These are phyloP conservation scores for Cheilosia soror DNA, from an alignment of 2,888 invertebrate species.

Conservation along the genomic window DNA sequence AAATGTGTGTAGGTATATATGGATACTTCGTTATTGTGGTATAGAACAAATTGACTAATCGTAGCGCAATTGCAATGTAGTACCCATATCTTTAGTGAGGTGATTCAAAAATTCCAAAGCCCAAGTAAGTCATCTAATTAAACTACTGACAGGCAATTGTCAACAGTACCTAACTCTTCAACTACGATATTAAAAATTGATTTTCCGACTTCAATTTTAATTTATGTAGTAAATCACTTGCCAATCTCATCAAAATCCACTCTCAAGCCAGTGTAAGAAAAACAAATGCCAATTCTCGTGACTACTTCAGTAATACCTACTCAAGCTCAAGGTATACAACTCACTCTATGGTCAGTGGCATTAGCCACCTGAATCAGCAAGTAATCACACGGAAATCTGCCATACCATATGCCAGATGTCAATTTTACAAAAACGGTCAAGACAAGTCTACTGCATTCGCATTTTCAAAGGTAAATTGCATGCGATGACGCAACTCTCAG, in stretches of 20 bases:
- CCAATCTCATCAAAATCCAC: conserved; percentile 13
- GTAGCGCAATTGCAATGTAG: too few relatives aligned
- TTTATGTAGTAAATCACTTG: background rate
- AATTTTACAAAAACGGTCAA: conserved; percentile 69
- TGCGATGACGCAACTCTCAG: conserved; percentile 42
- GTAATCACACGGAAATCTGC: conserved; percentile 67
- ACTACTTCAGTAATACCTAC: background rate
- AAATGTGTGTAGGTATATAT: too few relatives aligned
- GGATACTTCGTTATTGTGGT: too few relatives aligned
- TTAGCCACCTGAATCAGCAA: conserved; percentile 46
- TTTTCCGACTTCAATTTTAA: background rate
- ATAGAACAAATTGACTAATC: too few relatives aligned
- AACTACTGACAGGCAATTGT: background rate
- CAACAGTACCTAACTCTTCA: background rate
- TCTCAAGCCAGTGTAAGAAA: background rate
- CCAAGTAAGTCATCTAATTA: too few relatives aligned
- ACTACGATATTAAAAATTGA: background rate
- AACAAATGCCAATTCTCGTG: too few relatives aligned
- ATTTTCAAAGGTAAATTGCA: conserved; percentile 45
- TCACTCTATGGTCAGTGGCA: conserved; percentile 39
- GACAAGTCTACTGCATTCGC: conserved; percentile 55
- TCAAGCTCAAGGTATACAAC: conserved; percentile 60
- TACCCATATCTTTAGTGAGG: too few relatives aligned
- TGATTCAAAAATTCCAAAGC: too few relatives aligned
- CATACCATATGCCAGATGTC: conserved; percentile 59